Evolutionary conservation across 2,113 vertebrate genomes (phyloP).

Genomic region (Nothoprocta pentlandii): DNA sequence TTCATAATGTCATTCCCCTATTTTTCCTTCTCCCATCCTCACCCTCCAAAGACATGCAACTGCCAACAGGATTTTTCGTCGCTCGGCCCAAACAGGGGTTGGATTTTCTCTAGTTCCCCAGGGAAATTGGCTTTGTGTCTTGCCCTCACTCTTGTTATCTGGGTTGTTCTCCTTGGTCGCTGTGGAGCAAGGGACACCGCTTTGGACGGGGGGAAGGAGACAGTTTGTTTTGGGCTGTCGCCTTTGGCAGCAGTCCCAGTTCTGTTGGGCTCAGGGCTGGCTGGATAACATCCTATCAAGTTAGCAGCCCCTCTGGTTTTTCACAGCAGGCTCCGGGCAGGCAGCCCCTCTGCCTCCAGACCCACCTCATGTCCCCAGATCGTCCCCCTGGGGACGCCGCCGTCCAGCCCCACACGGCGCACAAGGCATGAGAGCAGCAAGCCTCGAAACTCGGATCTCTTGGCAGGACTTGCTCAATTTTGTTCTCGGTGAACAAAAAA

Average conservation of each 20-base stretch:
- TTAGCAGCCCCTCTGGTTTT: not conserved
- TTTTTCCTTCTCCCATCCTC: not conserved
- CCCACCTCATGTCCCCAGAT: rapidly evolving
- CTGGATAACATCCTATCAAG: not conserved
- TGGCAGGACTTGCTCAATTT: not conserved
- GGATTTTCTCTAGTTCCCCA: not conserved
- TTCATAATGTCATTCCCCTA: not conserved
- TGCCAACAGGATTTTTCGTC: not conserved
- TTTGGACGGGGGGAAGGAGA: not conserved
- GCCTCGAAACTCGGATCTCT: not conserved
- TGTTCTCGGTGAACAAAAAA: not conserved
- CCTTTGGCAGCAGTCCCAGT: not conserved
- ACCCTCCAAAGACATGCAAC: not conserved
- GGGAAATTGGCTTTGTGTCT: not conserved
- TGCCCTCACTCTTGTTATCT: not conserved
- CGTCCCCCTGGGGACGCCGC: rapidly evolving
- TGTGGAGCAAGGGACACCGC: not conserved
- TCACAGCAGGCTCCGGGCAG: not conserved
- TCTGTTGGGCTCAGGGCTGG: not conserved
- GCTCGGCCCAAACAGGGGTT: not conserved
- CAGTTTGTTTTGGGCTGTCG: not conserved
- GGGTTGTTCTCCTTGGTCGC: not conserved
- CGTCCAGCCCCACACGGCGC: not conserved
- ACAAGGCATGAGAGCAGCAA: not conserved
- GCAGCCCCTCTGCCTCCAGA: not conserved